phyloP scores from a whole-genome alignment of 2,113 vertebrate species.

The Synodontis membranacea region DNA sequence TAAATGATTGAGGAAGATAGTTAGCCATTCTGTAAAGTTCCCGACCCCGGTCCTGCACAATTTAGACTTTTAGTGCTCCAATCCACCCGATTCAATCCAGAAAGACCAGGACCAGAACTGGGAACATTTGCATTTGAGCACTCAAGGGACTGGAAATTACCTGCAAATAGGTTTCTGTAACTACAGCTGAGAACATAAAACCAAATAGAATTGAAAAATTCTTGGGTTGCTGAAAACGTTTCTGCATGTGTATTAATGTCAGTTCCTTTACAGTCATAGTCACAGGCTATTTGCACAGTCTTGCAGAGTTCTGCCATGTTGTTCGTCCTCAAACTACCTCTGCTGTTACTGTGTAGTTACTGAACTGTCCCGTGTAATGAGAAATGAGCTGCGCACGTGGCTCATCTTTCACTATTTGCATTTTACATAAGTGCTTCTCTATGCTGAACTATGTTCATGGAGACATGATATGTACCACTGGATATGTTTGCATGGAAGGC shows the following conservation, averaged over 20 bases:
- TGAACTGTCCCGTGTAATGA: not conserved
- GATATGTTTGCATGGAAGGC: not conserved
- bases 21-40: not conserved
- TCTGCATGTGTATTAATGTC: not conserved
- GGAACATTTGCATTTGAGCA: not conserved
- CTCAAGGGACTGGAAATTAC: not conserved
- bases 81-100: not conserved
- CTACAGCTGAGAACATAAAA: not conserved
- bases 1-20: not conserved
- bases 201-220: not conserved
- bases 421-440: not conserved
- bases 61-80: not conserved
- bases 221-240: not conserved
- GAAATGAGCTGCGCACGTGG: not conserved
- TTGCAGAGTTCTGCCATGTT: not conserved
- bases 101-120: not conserved
- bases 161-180: not conserved
- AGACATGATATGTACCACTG: not conserved
- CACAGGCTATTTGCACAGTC: not conserved
- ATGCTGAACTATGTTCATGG: not conserved
- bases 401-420: not conserved
- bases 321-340: not conserved
- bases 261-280: not conserved
- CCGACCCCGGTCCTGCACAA: not conserved
- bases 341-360: not conserved